Percentiles rank a stretch among this genome's conserved stretches.
These are phyloP conservation scores for Siniperca knerii DNA, from an alignment of 2,113 vertebrate genomes.

Conservation along the genomic window DNA sequence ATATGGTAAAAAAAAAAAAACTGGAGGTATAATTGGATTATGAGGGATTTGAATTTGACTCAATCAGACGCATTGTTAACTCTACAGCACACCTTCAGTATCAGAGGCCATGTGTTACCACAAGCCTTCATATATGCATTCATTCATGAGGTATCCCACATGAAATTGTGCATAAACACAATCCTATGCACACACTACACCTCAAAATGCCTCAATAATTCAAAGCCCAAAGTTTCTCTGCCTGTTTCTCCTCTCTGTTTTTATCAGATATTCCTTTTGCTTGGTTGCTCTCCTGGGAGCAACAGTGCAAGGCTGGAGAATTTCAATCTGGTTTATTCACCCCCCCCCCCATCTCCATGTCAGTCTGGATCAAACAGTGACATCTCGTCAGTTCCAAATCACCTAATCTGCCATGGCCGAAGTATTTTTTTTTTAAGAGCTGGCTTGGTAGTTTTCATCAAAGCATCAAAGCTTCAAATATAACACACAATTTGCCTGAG, in stretches of 20 bases:
- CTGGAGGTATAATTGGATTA: conserved; percentile 6
- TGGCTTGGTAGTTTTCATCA: conserved; percentile 8
- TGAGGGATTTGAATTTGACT: conserved; percentile 26
- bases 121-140: conserved; percentile 4
- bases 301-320: conserved; percentile 63
- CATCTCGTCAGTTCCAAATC: conserved; percentile 31
- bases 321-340: conserved; percentile 69
- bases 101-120: conserved; percentile 8
- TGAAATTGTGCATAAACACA: conserved; percentile 32
- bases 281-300: conserved; percentile 62
- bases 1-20: background rate
- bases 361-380: conserved; percentile 64
- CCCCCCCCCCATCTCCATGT: conserved; percentile 52
- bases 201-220: conserved; percentile 79
- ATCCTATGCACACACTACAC: conserved; percentile 53
- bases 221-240: conserved; percentile 67
- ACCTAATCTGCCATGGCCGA: conserved; percentile 35
- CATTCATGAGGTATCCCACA: conserved; percentile 36
- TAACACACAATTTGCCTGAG: background rate
- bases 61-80: conserved; percentile 20
- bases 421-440: conserved; percentile 3
- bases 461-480: background rate
- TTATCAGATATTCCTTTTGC: conserved; percentile 85
- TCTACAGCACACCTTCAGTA: background rate
- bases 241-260: conserved; percentile 63